Conservation (phyloP, 2,113 vertebrate species). For the Daboia siamensis region DNA sequence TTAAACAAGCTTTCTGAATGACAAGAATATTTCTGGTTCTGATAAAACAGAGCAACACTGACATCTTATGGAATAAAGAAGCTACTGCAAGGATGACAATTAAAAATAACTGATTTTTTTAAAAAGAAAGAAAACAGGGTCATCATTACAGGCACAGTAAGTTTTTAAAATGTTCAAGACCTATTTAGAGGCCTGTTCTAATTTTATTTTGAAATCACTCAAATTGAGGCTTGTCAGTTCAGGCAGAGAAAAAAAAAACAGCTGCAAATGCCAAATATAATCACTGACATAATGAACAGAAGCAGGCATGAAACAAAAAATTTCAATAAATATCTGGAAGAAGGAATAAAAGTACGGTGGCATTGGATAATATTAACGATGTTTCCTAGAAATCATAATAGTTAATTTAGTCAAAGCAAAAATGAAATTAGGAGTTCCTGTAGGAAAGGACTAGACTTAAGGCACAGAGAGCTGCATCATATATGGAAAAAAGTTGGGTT, state of each 20-base stretch:
- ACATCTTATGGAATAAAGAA: constrained; percentile 38
- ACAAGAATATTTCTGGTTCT: neutral
- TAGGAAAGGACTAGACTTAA: too few relatives aligned
- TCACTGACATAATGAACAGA: neutral
- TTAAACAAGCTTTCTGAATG: neutral
- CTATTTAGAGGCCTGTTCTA: neutral
- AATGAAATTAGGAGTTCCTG: neutral
- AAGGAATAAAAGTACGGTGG: accelerated
- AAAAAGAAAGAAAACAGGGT: neutral
- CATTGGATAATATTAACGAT: neutral
- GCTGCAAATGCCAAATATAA: neutral
- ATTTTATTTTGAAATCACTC: neutral
- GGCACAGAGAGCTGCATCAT: neutral
- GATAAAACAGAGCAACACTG: constrained; percentile 10
- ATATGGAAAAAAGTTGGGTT: neutral
- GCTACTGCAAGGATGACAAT: neutral
- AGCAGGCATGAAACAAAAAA: accelerated
- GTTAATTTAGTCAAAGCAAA: neutral
- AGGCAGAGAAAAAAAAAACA: neutral
- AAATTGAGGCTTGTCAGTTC: neutral
- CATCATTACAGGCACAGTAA: neutral
- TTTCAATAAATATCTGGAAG: neutral
- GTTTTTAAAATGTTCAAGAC: neutral
- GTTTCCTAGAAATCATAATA: neutral
- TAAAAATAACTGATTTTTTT: neutral